Base-by-base conservation (phyloP, 2,797 vertebrate genomes). In the Hyperoplus immaculatus region DNA sequence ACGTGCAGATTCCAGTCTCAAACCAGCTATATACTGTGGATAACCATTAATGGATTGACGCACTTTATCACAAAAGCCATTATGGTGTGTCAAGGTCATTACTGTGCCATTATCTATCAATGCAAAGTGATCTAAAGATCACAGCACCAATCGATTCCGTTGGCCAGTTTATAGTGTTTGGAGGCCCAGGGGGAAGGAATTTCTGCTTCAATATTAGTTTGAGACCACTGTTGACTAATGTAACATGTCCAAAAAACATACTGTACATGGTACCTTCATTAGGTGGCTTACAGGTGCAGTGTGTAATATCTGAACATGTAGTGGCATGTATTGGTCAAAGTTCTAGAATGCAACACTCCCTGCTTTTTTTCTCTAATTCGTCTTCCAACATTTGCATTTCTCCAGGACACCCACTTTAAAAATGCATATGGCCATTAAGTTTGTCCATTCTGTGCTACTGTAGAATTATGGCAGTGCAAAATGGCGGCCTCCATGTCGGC, bases 1-100 rank as follows among this genome's bases (percentile, higher is more conserved):
- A 7, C 16, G 3, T 16, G 15, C 50, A 65, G 16, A 13, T 38
- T 39, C 18, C 16, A 29, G 8, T 53, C 38, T 49, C 41, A 60
- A 43, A 60, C 5, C 2, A 65, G 69, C 56, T 41, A 16, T 1
- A 49, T 50, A 41, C 14, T 0, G 8, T 56, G 42, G 18, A 72
- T 50, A 60, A 57, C 60, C 60, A 45, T 63, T 80, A 84, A 87
- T 84, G 68, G 71, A 84, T 83, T 75, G 75, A 56, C 67, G 65
- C 69, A 62, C 53, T 78, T 66, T 80, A 68, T 73, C 21, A 42
- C 51, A 71, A 75, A 83, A 82, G 58, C 80, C 75, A 64, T 78
- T 62, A 80, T 14, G 66, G 66, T 73, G 66, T 63, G 80, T 85
- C 81, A 64, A 69, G 63, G 64, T 84, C 63, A 75, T 87, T 66